A percentile compares a stretch with the other conserved stretches of the same genome.
These are phyloP conservation scores for Salpingus planirostris DNA, from an alignment of 2,888 invertebrate species.

Conservation along the genomic window DNA sequence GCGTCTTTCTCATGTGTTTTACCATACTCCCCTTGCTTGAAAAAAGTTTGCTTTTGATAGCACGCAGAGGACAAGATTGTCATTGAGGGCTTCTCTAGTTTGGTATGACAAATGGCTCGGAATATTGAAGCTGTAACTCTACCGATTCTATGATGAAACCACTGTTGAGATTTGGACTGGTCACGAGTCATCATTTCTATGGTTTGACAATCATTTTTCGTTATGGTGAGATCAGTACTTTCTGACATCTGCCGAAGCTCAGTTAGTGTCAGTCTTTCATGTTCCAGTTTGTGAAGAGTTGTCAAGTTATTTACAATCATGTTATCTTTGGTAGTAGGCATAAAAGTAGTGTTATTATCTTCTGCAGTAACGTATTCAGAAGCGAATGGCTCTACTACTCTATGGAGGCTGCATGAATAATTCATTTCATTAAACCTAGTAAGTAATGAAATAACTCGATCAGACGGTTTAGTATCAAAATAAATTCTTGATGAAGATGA, in stretches of 20 bases:
- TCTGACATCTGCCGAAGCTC: neutral
- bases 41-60: neutral
- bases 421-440: neutral
- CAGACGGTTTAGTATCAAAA: neutral
- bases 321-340: too few relatives aligned
- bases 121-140: neutral
- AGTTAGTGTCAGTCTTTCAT: neutral
- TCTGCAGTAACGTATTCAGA: neutral
- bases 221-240: neutral
- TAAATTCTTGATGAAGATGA: too few relatives aligned
- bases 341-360: neutral
- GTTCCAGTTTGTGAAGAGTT: neutral
- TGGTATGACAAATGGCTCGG: neutral
- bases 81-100: neutral
- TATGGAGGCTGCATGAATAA: neutral
- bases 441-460: neutral
- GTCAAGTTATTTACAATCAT: neutral
- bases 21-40: neutral
- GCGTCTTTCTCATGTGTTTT: neutral
- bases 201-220: neutral
- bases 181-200: neutral
- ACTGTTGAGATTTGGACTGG: neutral
- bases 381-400: neutral
- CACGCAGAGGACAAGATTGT: neutral
- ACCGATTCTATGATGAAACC: neutral